Percentiles rank a stretch among this genome's conserved stretches.
phyloP scores from a whole-genome alignment of 2,113 vertebrate genomes.

The Semicossyphus pulcher region DNA sequence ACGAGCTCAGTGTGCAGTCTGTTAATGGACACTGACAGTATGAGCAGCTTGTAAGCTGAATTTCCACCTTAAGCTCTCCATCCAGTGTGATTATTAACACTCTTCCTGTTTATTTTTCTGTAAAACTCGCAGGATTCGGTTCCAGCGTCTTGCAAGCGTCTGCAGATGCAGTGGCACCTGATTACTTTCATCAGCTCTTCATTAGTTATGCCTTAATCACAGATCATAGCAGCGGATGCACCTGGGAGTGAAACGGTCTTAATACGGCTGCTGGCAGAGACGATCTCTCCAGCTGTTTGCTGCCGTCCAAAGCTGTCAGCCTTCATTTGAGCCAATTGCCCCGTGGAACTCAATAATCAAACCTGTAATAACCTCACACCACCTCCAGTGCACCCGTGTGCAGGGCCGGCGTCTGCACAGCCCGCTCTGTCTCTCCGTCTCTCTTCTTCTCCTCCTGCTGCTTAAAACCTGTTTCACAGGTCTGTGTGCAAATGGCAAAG shows the following conservation, averaged over 20 bases:
- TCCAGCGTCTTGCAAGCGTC: slow-evolving; percentile 63
- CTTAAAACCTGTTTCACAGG: slow-evolving; percentile 38
- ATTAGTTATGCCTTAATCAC: slow-evolving; percentile 82
- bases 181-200: slow-evolving; percentile 82
- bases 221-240: slow-evolving; percentile 77
- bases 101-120: slow-evolving; percentile 11
- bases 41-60: neutral
- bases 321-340: slow-evolving; percentile 82
- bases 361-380: slow-evolving; percentile 78
- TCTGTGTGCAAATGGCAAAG: slow-evolving; percentile 50
- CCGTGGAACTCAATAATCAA: slow-evolving; percentile 80
- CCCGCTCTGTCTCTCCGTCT: slow-evolving; percentile 8
- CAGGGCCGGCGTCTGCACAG: slow-evolving; percentile 32
- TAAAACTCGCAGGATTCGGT: slow-evolving; percentile 22
- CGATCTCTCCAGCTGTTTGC: slow-evolving; percentile 81
- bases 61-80: neutral
- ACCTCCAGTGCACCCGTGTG: slow-evolving; percentile 45
- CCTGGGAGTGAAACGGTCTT: slow-evolving; percentile 77
- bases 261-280: slow-evolving; percentile 79
- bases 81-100: neutral
- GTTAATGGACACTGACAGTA: neutral
- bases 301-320: slow-evolving; percentile 79
- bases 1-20: slow-evolving; percentile 1
- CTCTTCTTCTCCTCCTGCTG: slow-evolving; percentile 13
- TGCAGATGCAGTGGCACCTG: slow-evolving; percentile 68